Conservation (phyloP, 2,113 vertebrate species). For the Gambusia affinis region DNA sequence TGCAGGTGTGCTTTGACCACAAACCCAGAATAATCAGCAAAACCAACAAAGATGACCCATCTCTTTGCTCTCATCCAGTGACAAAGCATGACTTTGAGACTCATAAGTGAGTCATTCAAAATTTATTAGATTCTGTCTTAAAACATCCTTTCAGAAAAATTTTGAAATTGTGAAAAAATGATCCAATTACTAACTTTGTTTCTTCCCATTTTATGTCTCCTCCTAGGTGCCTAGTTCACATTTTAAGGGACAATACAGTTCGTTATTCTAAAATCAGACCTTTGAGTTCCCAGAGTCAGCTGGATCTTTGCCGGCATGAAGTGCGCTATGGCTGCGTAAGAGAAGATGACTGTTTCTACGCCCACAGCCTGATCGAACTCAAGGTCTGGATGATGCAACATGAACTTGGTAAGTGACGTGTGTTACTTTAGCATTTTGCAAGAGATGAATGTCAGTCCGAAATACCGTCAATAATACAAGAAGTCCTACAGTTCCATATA, state of each 20-base stretch:
- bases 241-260: slow-evolving; percentile 89
- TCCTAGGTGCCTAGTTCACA: slow-evolving; percentile 96
- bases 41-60: slow-evolving; percentile 90
- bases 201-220: background rate
- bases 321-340: slow-evolving; percentile 92
- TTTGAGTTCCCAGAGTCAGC: slow-evolving; percentile 81
- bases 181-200: too few relatives aligned
- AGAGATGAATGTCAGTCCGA: too few relatives aligned
- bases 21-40: slow-evolving; percentile 99
- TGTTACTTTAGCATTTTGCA: background rate
- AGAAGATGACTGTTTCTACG: slow-evolving; percentile 95
- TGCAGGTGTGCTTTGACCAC: slow-evolving; percentile 97
- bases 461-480: too few relatives aligned
- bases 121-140: background rate
- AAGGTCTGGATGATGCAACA: slow-evolving; percentile 97
- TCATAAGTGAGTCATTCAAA: slow-evolving; percentile 87
- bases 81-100: slow-evolving; percentile 94
- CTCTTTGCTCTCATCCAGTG: slow-evolving; percentile 92
- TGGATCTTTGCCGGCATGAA: slow-evolving; percentile 95
- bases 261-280: slow-evolving; percentile 94
- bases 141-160: background rate
- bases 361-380: slow-evolving; percentile 94
- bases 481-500: too few relatives aligned
- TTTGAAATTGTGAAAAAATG: background rate
- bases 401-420: slow-evolving; percentile 81